Base-by-base conservation (phyloP, 1,140 invertebrate genomes). In the Aphelinus certus region DNA sequence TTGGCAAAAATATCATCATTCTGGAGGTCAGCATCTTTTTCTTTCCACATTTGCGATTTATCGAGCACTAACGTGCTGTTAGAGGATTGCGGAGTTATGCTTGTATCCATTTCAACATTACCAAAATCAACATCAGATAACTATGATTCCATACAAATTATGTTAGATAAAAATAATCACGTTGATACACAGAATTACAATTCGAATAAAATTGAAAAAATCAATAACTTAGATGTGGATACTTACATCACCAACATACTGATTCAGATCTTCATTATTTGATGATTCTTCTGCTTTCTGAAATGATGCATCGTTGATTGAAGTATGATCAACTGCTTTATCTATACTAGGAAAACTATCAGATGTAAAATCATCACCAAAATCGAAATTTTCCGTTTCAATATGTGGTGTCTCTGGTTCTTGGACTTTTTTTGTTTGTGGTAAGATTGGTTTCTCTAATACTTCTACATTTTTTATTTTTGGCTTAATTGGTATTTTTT, bases 51-150 rank as follows among this genome's bases (percentile, higher is more conserved):
- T 51, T 76, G 57, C 0, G 53, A 61, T 42, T 62, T 73, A 45
- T 70, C 60, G 1, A 49, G 64, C n/a, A 47, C 3, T 61, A 51
- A 26, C 26, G n/a, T 9, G 49, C 26, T 55, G 3, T 6, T 71
- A 3, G 10, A 43, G 4, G 48, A 57, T 60, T 55, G 61, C 4
- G 53, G 73, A 43, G 1, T 76, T 9, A 46, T 83, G 9, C 0
- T 68, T 10, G 55, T 83, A 45, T 80, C 68, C 43, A 80, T 76
- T 6, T 79, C 79, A 4, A 71, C 46, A 67, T 74, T 79, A 2
- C 81, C 81, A 72, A 86, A 86, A 72, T 86, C 83, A 70, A 77
- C 75, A 53, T 73, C 78, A n/a, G 74, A 79, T 42, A 85, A 78
- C 84, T 86, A 55, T 2, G 26, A 26, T 26, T 26, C 26, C 26